These are phyloP conservation scores for Avahi laniger DNA, from an alignment of 2,797 vertebrate species.

Conservation along the genomic window DNA sequence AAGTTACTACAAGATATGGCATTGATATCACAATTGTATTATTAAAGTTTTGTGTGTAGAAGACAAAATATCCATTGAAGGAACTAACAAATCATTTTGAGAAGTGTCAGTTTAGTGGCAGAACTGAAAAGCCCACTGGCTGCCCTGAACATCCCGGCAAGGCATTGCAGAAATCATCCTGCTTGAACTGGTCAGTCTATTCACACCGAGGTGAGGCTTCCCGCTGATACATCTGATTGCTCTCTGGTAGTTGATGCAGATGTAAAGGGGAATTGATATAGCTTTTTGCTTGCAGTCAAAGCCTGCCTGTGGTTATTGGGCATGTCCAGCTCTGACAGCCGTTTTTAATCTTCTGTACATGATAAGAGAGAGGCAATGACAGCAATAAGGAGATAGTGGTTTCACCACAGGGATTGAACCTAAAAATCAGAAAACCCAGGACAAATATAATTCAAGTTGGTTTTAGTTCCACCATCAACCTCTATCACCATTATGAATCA, in stretches of 20 bases:
- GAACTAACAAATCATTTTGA: not conserved
- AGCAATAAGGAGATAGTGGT: conserved; percentile 4
- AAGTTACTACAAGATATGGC: not conserved
- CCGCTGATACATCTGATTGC: conserved; percentile 44
- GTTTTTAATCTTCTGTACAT: conserved; percentile 60
- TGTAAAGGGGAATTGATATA: conserved; percentile 44
- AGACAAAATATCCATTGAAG: not conserved
- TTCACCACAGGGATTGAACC: conserved; percentile 38
- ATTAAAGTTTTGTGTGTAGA: not conserved
- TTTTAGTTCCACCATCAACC: conserved; percentile 18
- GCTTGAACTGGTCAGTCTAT: conserved; percentile 14
- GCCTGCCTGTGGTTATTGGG: conserved; percentile 54
- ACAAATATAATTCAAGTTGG: conserved; percentile 28
- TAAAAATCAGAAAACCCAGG: conserved; percentile 13
- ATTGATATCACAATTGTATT: not conserved
- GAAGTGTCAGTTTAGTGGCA: not conserved
- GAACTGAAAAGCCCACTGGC: not conserved
- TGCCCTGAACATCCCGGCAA: not conserved
- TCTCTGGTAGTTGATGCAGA: conserved; percentile 56
- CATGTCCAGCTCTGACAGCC: conserved; percentile 51
- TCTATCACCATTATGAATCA: not conserved
- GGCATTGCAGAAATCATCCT: not conserved
- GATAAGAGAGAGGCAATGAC: conserved; percentile 37
- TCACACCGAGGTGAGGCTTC: conserved; percentile 35
- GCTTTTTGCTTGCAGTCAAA: conserved; percentile 57